Percentiles rank a stretch among this genome's conserved stretches.
Conservation (phyloP, 2,888 invertebrate genomes). For the Conops quadrifasciatus region DNA sequence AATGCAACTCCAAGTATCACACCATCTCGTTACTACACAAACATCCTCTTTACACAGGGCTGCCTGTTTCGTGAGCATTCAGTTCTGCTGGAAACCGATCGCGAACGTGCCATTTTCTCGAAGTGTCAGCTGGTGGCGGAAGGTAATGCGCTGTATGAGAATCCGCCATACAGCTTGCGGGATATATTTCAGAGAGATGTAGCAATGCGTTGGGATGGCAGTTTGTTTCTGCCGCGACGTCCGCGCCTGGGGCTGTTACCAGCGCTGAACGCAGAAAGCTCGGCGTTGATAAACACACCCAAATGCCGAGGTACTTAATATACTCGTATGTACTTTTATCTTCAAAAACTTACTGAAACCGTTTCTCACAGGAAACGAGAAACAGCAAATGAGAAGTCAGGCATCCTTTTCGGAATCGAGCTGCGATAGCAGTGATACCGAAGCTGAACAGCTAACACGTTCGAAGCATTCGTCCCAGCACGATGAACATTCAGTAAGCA, state of each 20-base stretch:
- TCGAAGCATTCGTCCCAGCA: constrained; percentile 31
- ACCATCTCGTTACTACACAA: background rate
- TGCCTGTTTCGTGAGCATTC: constrained; percentile 79
- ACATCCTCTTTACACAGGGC: constrained; percentile 66
- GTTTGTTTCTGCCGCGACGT: constrained; percentile 61
- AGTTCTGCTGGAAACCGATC: constrained; percentile 71
- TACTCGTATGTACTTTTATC: background rate
- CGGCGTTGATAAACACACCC: background rate
- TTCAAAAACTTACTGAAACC: background rate
- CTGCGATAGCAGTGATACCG: constrained; percentile 60
- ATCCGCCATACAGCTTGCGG: constrained; percentile 52
- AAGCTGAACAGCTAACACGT: constrained; percentile 29
- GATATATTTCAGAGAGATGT: constrained; percentile 51
- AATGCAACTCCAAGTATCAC: constrained; percentile 11
- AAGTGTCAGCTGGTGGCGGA: constrained; percentile 62
- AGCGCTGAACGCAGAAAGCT: constrained; percentile 54
- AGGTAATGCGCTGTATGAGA: constrained; percentile 58
- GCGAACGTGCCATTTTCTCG: constrained; percentile 72
- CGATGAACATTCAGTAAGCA: constrained; percentile 55
- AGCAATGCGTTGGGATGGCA: constrained; percentile 58
- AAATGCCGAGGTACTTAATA: background rate
- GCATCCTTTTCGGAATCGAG: constrained; percentile 54
- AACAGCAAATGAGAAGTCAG: background rate
- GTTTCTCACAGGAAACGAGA: no score
- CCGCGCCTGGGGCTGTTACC: constrained; percentile 63